These are phyloP conservation scores for Calliopsis andreniformis DNA, from an alignment of 1,140 invertebrate genomes.

Conservation along the genomic window DNA sequence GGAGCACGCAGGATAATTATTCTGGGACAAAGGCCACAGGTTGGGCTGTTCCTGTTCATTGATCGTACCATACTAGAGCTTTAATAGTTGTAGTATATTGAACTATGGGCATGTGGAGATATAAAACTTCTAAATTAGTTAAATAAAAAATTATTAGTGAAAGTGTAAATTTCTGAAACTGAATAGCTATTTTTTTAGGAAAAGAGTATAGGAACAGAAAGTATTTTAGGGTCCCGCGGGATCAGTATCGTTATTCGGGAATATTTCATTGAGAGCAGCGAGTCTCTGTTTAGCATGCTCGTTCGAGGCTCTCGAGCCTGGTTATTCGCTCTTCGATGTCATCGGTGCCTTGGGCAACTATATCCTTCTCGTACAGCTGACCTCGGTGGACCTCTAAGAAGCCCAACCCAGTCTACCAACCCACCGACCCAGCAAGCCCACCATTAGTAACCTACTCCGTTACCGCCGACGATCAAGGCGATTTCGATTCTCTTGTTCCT, in stretches of 20 bases:
- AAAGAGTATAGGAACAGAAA: not conserved
- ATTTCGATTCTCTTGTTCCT: constrained; percentile 66
- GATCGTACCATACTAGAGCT: not conserved
- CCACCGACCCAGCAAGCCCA: constrained; percentile 75
- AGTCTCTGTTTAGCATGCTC: constrained; percentile 30
- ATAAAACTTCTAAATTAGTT: too few relatives aligned
- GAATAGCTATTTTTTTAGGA: too few relatives aligned
- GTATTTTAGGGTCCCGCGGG: constrained; percentile 18
- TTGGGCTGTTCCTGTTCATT: not conserved
- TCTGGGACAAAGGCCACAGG: constrained; percentile 11
- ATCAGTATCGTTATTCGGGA: constrained; percentile 52
- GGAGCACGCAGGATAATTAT: constrained; percentile 44
- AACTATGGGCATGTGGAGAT: too few relatives aligned
- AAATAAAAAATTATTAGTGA: not conserved
- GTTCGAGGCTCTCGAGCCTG: constrained; percentile 51
- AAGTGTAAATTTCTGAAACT: too few relatives aligned
- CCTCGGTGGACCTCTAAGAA: constrained; percentile 78
- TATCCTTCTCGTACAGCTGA: constrained; percentile 75
- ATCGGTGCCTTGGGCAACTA: constrained; percentile 77
- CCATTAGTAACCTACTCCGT: constrained; percentile 71
- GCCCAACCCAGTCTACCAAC: constrained; percentile 75
- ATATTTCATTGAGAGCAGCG: constrained; percentile 62
- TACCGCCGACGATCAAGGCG: constrained; percentile 65
- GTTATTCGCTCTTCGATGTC: constrained; percentile 80
- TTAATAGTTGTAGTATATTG: too few relatives aligned